These are phyloP conservation scores for Setophaga petechia DNA, from an alignment of 2,113 vertebrate species.

Conservation along the genomic window DNA sequence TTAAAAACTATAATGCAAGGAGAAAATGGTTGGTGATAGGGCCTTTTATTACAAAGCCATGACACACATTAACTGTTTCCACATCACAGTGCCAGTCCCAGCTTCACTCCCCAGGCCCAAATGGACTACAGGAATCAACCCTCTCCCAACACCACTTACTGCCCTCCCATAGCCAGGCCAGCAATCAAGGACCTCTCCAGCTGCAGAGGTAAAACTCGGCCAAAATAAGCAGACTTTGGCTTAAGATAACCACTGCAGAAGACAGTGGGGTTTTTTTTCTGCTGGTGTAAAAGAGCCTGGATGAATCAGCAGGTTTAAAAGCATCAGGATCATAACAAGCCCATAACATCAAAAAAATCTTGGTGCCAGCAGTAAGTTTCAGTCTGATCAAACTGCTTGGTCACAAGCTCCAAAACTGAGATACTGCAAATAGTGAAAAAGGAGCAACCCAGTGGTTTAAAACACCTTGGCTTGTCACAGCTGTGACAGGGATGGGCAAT, in stretches of 20 bases:
- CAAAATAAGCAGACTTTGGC: background rate
- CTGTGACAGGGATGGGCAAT: background rate
- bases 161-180: background rate
- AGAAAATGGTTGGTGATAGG: background rate
- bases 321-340: background rate
- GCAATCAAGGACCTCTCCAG: background rate
- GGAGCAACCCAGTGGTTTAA: background rate
- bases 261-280: background rate
- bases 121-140: background rate
- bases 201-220: background rate
- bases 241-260: background rate
- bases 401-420: background rate
- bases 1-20: background rate
- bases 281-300: background rate
- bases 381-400: background rate
- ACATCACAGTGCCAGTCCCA: rapidly evolving
- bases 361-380: background rate
- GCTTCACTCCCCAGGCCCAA: rapidly evolving
- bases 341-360: rapidly evolving
- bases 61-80: background rate
- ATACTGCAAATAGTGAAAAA: background rate
- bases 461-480: background rate
- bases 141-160: background rate
- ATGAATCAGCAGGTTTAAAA: background rate
- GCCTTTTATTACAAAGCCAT: background rate